Conservation (phyloP, 2,113 vertebrate species). For the Willisornis vidua region DNA sequence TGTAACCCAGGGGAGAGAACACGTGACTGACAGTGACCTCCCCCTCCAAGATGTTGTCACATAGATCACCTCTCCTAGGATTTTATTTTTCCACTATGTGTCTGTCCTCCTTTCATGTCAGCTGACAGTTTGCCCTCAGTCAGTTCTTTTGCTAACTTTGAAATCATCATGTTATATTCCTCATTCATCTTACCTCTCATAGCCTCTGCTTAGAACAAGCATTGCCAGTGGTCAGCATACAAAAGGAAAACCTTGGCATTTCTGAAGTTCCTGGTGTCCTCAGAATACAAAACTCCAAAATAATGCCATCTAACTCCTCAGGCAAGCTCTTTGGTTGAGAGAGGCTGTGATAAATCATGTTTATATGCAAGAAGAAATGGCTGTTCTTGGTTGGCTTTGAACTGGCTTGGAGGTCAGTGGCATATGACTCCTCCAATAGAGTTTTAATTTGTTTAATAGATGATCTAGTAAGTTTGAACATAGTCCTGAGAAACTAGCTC, state of each 20-base stretch:
- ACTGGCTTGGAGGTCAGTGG: background rate
- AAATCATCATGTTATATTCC: background rate
- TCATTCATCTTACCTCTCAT: background rate
- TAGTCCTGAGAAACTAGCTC: background rate
- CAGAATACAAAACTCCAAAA: background rate
- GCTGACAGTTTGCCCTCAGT: background rate
- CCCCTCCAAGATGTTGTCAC: background rate
- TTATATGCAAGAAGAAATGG: background rate
- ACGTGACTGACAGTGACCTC: background rate
- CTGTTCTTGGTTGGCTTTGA: background rate
- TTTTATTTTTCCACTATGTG: background rate
- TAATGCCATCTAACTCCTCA: background rate
- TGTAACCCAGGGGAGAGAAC: background rate
- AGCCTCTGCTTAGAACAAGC: background rate
- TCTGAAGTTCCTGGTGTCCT: background rate
- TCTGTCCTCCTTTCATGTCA: background rate
- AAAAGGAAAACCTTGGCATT: background rate
- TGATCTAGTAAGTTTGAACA: background rate
- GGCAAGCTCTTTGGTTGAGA: background rate
- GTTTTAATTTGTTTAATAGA: background rate
- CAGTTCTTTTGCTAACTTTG: background rate
- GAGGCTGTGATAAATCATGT: background rate
- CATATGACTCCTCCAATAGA: background rate
- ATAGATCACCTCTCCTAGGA: background rate
- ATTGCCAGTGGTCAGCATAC: background rate